Base-by-base conservation (phyloP, 2,797 vertebrate species). In the Chanos chanos region DNA sequence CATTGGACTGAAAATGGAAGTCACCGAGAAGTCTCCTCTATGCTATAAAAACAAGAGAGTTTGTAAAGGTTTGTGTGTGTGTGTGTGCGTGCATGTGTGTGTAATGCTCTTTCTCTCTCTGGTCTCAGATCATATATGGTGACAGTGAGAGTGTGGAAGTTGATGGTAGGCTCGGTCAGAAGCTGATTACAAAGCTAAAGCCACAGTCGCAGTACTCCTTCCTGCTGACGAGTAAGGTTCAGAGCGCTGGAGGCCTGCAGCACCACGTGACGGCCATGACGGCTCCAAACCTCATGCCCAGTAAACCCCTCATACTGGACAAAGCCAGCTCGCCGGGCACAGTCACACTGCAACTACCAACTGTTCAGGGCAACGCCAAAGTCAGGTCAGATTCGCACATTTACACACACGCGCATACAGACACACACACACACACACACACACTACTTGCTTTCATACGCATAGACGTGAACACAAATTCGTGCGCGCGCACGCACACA, bases 181-280 rank as follows among this genome's bases (percentile, higher is more conserved):
- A 96, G 77, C 82, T 97, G 61, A 94, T 99, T 75, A 88, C 86
- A 27, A 94, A 94, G 55, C 81, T 99, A 74, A 93, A 94, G 76
- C 94, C 97, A 0, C 94, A 95, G 77, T 97, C 97, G 0, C 93
- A 92, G 0, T 99, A 99, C 73, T 96, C 94, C 1, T 99, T 99
- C 71, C 89, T 97, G 58, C 84, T 99, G 68, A 98, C 94, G 1
- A 99, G 96, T 75, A 94, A 95, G 45, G 94, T 94, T 4, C 97
- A 98, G 67, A 94, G 94, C 24, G 93, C 94, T 1, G 97, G 95
- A 0, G 96, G 96, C 1, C 86, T 99, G 57, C 96, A 98, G 82
- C 97, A 98, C 78, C 91, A 93, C 1, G 94, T 98, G 6, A 93
- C 93, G 0, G 90, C 93, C 43, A 94, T 93, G 72, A 99, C 97